Evolutionary conservation across 2,113 vertebrate genomes (phyloP).

Genomic region (Clarias batrachus): DNA sequence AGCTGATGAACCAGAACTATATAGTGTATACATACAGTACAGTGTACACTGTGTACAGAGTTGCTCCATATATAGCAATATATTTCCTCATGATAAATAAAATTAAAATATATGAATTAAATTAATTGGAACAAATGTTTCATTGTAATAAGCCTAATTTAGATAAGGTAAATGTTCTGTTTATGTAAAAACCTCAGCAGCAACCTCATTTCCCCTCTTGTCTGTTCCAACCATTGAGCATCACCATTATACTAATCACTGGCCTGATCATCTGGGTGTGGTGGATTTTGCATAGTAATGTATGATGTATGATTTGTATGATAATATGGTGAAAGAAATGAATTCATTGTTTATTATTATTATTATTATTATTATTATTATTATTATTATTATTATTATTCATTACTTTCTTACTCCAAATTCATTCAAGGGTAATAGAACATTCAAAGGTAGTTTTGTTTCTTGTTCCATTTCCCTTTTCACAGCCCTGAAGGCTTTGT

Average conservation of each 20-base stretch:
- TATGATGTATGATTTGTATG: neutral
- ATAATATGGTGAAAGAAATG: neutral
- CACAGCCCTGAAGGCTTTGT: neutral
- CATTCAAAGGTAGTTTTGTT: slow-evolving; percentile 12
- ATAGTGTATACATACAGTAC: neutral
- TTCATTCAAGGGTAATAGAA: neutral
- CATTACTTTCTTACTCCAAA: neutral
- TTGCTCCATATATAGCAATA: neutral
- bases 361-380: neutral
- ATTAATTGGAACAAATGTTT: too few species aligned
- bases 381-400: neutral
- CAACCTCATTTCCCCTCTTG: too few species aligned
- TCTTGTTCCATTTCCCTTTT: slow-evolving; percentile 15
- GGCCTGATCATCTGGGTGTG: too few species aligned
- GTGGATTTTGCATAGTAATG: too few species aligned
- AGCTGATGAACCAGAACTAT: neutral
- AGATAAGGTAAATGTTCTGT: too few species aligned
- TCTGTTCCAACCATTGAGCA: too few species aligned
- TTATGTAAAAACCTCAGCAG: too few species aligned
- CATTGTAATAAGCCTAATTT: too few species aligned
- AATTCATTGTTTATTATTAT: neutral
- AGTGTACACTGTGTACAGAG: neutral
- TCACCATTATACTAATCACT: too few species aligned
- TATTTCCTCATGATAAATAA: too few species aligned
- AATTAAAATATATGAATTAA: too few species aligned